Conservation (phyloP, 2,888 invertebrate species). For the Cephonodes hylas region DNA sequence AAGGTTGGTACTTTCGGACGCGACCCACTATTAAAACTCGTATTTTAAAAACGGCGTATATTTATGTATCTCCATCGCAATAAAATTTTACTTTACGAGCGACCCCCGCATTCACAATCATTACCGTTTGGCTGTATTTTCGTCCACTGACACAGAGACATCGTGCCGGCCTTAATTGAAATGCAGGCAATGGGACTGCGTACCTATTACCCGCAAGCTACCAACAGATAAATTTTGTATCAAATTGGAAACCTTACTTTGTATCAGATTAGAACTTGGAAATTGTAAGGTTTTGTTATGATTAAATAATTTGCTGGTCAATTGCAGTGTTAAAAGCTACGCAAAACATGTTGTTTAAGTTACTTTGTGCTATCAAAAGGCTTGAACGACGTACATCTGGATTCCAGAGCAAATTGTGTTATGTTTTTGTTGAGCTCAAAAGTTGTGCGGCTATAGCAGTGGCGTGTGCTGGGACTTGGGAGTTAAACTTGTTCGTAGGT, state of each 20-base stretch:
- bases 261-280: background rate
- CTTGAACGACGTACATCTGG: background rate
- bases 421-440: background rate
- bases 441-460: background rate
- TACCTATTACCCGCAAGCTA: slow-evolving; percentile 14
- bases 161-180: slow-evolving; percentile 28
- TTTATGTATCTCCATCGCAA: slow-evolving; percentile 33
- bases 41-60: slow-evolving; percentile 33
- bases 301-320: background rate
- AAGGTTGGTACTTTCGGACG: background rate
- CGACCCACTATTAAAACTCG: slow-evolving; percentile 20
- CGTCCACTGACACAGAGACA: slow-evolving; percentile 23
- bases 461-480: slow-evolving; percentile 1
- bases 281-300: background rate
- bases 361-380: background rate
- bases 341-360: too few species aligned
- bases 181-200: slow-evolving; percentile 21
- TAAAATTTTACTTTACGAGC: slow-evolving; percentile 43
- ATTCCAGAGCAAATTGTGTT: background rate
- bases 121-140: slow-evolving; percentile 36
- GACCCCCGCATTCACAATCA: slow-evolving; percentile 33
- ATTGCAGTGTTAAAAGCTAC: too few species aligned
- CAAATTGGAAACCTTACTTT: background rate
- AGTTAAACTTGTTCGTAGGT: slow-evolving; percentile 1
- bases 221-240: slow-evolving; percentile 16